Evolutionary conservation across 2,888 invertebrate species (phyloP).

Genomic region (Andrena bicolor): DNA sequence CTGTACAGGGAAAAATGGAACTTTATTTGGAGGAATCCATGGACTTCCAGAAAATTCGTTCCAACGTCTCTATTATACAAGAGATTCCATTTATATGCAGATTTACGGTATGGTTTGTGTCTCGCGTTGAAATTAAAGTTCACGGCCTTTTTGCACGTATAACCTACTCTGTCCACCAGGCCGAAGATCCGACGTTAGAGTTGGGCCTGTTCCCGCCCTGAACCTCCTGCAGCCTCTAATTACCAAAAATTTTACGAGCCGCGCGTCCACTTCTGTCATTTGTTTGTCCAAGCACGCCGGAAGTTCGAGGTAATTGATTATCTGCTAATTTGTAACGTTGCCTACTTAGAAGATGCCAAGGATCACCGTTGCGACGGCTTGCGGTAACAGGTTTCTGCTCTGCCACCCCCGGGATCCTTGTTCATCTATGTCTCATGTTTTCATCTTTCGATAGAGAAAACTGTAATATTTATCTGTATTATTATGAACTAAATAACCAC

Average conservation of each 20-base stretch:
- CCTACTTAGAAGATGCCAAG: constrained; percentile 56
- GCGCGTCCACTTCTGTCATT: constrained; percentile 75
- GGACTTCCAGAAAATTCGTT: constrained; percentile 35
- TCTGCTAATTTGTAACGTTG: constrained; percentile 82
- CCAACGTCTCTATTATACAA: constrained; percentile 67
- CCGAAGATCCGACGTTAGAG: constrained; percentile 59
- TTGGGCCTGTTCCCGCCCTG: constrained; percentile 66
- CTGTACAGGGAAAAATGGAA: not conserved
- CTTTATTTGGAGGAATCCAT: constrained; percentile 1
- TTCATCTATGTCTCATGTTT: not conserved
- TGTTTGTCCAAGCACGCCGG: constrained; percentile 79
- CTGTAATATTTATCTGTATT: no score
- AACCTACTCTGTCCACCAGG: constrained; percentile 44
- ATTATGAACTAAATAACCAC: no score
- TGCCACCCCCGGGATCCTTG: not conserved
- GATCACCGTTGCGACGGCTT: constrained; percentile 40
- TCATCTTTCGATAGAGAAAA: no score
- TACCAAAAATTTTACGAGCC: constrained; percentile 80
- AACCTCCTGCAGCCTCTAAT: constrained; percentile 78
- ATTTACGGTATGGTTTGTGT: constrained; percentile 64
- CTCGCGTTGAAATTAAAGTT: constrained; percentile 65
- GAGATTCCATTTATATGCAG: constrained; percentile 74
- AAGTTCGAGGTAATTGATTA: constrained; percentile 81
- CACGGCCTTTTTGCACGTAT: constrained; percentile 47
- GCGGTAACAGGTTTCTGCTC: not conserved